Conservation (phyloP, 2,113 vertebrate species). For the Apus apus region DNA sequence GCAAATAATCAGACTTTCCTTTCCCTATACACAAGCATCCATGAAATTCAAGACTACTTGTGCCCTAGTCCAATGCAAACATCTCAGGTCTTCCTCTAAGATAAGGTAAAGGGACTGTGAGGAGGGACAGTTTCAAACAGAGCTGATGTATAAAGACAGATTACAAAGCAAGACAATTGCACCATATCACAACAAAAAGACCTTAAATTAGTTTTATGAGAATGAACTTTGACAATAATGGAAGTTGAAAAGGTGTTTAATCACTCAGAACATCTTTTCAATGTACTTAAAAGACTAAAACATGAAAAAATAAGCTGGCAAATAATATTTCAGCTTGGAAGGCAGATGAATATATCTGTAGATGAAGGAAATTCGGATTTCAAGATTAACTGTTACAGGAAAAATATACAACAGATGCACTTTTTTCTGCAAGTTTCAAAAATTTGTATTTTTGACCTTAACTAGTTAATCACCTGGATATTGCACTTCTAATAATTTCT, state of each 20-base stretch:
- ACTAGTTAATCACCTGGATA: neutral
- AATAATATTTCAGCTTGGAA: neutral
- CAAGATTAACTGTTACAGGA: neutral
- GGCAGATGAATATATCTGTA: neutral
- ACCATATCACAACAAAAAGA: neutral
- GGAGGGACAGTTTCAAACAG: neutral
- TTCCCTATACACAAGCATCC: neutral
- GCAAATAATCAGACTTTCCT: neutral
- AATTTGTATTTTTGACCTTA: neutral
- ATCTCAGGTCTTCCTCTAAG: neutral
- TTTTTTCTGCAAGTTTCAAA: neutral
- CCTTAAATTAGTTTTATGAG: neutral
- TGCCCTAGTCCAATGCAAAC: constrained; percentile 10
- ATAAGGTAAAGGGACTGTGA: neutral
- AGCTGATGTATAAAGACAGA: neutral
- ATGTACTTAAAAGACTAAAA: neutral
- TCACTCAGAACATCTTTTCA: neutral
- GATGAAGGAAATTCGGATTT: neutral
- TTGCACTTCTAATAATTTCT: neutral
- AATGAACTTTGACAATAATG: constrained; percentile 2
- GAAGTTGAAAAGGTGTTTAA: neutral
- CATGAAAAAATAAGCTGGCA: neutral
- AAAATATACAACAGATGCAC: neutral
- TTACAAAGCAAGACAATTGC: neutral
- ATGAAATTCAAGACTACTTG: constrained; percentile 6